Evolutionary conservation across 2,113 vertebrate genomes (phyloP).

Genomic region (Atherinomorus stipes): DNA sequence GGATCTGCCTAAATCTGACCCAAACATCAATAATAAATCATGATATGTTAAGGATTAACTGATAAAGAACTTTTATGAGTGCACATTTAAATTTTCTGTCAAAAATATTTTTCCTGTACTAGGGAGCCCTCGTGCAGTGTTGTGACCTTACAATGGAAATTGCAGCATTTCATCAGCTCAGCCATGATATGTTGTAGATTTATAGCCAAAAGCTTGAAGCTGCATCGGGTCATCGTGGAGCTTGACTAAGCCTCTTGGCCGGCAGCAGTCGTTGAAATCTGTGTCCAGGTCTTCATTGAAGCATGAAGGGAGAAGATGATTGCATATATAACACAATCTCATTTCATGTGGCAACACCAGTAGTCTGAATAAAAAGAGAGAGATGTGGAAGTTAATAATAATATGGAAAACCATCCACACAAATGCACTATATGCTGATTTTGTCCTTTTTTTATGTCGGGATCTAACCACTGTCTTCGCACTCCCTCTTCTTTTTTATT

Average conservation of each 20-base stretch:
- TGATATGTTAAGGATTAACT: too few species aligned
- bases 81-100: background rate
- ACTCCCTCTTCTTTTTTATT: background rate
- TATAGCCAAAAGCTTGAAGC: slow-evolving; percentile 11
- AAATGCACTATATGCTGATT: background rate
- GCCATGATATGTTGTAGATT: slow-evolving; percentile 36
- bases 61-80: background rate
- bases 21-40: too few species aligned
- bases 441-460: background rate
- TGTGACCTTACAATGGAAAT: slow-evolving; percentile 19
- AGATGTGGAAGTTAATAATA: slow-evolving; percentile 28
- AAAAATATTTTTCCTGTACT: background rate
- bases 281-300: slow-evolving; percentile 48
- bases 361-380: slow-evolving; percentile 51
- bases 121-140: background rate
- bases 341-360: slow-evolving; percentile 37
- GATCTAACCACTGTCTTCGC: background rate
- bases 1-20: too few species aligned
- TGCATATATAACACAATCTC: slow-evolving; percentile 46
- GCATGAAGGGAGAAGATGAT: slow-evolving; percentile 63
- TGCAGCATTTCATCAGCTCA: slow-evolving; percentile 32
- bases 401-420: slow-evolving; percentile 40
- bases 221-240: slow-evolving; percentile 31
- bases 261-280: slow-evolving; percentile 42
- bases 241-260: slow-evolving; percentile 16